Base-by-base conservation (phyloP, 2,113 vertebrate species). In the Emydocephalus ijimae region DNA sequence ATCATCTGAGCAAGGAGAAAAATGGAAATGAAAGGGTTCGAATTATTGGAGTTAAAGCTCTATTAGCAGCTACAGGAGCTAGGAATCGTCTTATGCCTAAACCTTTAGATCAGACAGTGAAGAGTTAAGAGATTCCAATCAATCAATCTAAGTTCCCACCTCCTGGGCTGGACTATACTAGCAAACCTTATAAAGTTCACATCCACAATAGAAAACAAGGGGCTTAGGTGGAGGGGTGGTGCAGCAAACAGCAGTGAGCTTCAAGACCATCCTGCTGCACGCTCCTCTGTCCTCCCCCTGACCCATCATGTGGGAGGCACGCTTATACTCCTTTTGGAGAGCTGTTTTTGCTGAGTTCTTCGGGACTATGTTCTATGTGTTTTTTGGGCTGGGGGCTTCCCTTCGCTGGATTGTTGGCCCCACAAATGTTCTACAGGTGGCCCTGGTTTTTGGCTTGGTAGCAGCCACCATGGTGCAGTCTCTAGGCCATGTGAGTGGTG, bases 311-410 rank as follows among this genome's bases (percentile, higher is more conserved):
- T 99, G 98, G 99, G 99, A 99, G 97, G 98, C 99, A 95, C 97
- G 98, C 57, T 99, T 98, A 48, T 97, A 98, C 98, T 98, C 98
- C 97, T 99, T 99, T 95, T 99, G 99, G 98, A 98, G 99, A 98
- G 98, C 98, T 21, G 97, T 99, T 94, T 98, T 98, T 48, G 98
- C 98, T 5, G 98, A 99, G 96, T 99, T 99, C 96, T 98, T 99
- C 93, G 99, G 98, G 96, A 99, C 98, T 96, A 98, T 99, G 97
- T 98, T 99, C 96, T 99, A 99, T 15, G 98, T 99, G 88, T 98
- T 99, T 95, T 98, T 99, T 12, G 99, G 99, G 93, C 96, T 99
- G 97, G 99, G 99, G 21, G 98, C 98, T 3, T 98, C 98, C 10
- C 97, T 99, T 91, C 98, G 98, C 92, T 99, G 98, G 98, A 96